These are phyloP conservation scores for Alcis repandata DNA, from an alignment of 2,888 invertebrate genomes.

Conservation along the genomic window DNA sequence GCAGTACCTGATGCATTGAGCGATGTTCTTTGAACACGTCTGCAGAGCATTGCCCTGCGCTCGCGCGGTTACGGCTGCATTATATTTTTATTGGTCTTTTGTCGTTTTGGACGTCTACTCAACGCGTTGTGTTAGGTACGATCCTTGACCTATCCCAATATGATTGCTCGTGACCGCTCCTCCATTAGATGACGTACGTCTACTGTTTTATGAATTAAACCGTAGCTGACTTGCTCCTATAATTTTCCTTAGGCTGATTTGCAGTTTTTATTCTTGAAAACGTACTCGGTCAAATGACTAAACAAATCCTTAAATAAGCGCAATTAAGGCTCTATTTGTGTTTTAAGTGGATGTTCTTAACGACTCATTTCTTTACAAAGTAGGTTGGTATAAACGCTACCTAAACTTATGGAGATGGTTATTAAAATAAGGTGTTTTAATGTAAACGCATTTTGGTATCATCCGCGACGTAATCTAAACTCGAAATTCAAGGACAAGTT, in stretches of 20 bases:
- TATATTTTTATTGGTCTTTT: constrained; percentile 67
- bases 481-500: constrained; percentile 84
- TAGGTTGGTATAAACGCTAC: not conserved
- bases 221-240: not conserved
- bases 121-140: constrained; percentile 67
- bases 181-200: constrained; percentile 41
- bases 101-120: constrained; percentile 71
- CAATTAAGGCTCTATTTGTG: not conserved
- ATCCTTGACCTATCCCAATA: constrained; percentile 84
- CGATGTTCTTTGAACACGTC: constrained; percentile 73
- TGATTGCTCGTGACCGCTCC: constrained; percentile 67
- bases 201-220: constrained; percentile 16
- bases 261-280: not conserved
- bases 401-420: not conserved
- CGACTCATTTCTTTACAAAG: not conserved
- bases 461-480: constrained; percentile 81
- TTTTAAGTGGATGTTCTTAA: not conserved
- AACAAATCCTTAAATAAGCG: not conserved
- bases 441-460: constrained; percentile 59
- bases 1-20: constrained; percentile 61
- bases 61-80: constrained; percentile 55
- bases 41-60: constrained; percentile 76
- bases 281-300: too few species aligned
- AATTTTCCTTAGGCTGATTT: not conserved
- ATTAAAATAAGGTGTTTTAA: constrained; percentile 39